A percentile compares a stretch with the other conserved stretches of the same genome.
Conservation (phyloP, 2,113 vertebrate genomes). For the Mormoops blainvillei region DNA sequence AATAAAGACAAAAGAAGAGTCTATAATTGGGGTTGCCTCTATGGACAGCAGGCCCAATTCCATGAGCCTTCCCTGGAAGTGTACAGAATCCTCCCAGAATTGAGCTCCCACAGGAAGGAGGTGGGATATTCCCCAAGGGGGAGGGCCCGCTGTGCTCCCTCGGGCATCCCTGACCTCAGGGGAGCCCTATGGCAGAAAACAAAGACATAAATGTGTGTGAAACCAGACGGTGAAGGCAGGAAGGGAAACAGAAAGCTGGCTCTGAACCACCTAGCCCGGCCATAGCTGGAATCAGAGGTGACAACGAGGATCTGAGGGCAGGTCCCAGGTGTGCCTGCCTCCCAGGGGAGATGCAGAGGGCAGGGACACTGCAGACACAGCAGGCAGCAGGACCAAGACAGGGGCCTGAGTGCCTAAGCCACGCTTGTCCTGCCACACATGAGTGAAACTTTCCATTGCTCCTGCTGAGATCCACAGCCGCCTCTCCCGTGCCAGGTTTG, state of each 20-base stretch:
- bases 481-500: fast-evolving
- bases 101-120: background rate
- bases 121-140: background rate
- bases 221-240: background rate
- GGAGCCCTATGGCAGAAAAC: background rate
- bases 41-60: background rate
- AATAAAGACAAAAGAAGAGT: background rate
- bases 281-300: background rate
- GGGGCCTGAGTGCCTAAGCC: background rate
- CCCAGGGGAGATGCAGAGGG: background rate
- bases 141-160: background rate
- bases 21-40: background rate
- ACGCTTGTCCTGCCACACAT: fast-evolving
- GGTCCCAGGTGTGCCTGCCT: background rate
- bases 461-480: fast-evolving
- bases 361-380: background rate
- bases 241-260: background rate
- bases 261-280: background rate
- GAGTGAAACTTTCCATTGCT: background rate
- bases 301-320: background rate
- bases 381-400: background rate
- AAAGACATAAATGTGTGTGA: background rate
- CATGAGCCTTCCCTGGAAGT: fast-evolving
- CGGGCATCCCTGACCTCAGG: too few relatives aligned
- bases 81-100: background rate